These are phyloP conservation scores for Dilophus febrilis DNA, from an alignment of 2,888 invertebrate genomes.

Conservation along the genomic window DNA sequence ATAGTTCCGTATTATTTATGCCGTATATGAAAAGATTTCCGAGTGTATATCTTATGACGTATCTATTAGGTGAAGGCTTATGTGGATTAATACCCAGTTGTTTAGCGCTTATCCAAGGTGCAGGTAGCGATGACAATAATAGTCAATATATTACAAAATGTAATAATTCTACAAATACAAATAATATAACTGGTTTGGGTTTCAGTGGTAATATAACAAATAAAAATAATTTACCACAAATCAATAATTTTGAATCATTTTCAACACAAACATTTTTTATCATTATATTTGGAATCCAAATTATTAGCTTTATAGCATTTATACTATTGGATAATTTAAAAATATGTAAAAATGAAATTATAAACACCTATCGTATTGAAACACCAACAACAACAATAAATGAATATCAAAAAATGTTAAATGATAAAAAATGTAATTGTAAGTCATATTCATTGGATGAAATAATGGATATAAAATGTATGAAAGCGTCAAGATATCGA, in stretches of 20 bases:
- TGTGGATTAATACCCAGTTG: slow-evolving; percentile 68
- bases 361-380: no score
- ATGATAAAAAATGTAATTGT: no score
- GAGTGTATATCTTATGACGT: slow-evolving; percentile 59
- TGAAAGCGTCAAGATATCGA: slow-evolving; percentile 17
- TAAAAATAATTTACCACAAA: no score
- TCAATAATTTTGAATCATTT: no score
- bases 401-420: no score
- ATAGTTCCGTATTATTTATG: slow-evolving; percentile 66
- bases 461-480: slow-evolving; percentile 2
- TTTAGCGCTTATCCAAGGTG: slow-evolving; percentile 63
- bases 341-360: slow-evolving; percentile 20
- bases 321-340: slow-evolving; percentile 33
- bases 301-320: slow-evolving; percentile 46
- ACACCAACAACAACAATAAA: no score
- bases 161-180: no score
- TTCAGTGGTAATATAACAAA: no score
- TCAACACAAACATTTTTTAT: no score
- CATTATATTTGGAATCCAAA: slow-evolving; percentile 42
- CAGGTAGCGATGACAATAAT: slow-evolving; percentile 43
- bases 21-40: slow-evolving; percentile 65
- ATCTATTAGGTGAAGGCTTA: slow-evolving; percentile 66
- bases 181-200: no score
- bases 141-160: slow-evolving; percentile 20
- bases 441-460: no score